phyloP scores from a whole-genome alignment of 2,888 invertebrate species.

The Hoplodrina ambigua region DNA sequence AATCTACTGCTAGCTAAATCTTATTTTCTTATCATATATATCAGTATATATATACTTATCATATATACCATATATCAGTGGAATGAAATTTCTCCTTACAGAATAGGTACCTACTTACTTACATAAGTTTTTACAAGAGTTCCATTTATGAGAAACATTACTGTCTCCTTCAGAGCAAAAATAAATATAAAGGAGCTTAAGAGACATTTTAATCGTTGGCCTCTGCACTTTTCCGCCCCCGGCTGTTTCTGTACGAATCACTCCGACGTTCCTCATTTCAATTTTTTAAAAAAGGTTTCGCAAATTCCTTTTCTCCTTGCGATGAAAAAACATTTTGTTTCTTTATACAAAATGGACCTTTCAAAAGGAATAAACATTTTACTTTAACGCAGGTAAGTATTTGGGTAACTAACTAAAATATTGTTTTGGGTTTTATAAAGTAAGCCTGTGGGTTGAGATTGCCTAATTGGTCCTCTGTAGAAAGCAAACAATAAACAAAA shows the following conservation, averaged over 20 bases:
- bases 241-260: slow-evolving; percentile 23
- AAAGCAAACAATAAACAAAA: no score
- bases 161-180: slow-evolving; percentile 31
- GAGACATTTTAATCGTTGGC: slow-evolving; percentile 52
- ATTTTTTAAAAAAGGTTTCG: slow-evolving; percentile 46
- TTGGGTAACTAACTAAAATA: neutral
- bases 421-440: slow-evolving; percentile 1
- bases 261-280: slow-evolving; percentile 49
- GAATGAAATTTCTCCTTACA: neutral
- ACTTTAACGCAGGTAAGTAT: neutral
- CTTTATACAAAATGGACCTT: slow-evolving; percentile 3
- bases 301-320: slow-evolving; percentile 30
- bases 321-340: slow-evolving; percentile 25
- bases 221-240: slow-evolving; percentile 31
- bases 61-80: no score
- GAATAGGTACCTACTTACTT: neutral
- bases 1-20: no score
- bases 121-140: slow-evolving; percentile 29
- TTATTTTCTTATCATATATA: no score
- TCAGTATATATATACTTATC: no score
- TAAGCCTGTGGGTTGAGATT: neutral
- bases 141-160: slow-evolving; percentile 31
- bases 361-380: slow-evolving; percentile 3
- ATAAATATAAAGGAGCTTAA: slow-evolving; percentile 52
- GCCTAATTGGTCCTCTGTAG: neutral